Conservation (phyloP, 2,888 invertebrate genomes). For the Ectobius pallidus region DNA sequence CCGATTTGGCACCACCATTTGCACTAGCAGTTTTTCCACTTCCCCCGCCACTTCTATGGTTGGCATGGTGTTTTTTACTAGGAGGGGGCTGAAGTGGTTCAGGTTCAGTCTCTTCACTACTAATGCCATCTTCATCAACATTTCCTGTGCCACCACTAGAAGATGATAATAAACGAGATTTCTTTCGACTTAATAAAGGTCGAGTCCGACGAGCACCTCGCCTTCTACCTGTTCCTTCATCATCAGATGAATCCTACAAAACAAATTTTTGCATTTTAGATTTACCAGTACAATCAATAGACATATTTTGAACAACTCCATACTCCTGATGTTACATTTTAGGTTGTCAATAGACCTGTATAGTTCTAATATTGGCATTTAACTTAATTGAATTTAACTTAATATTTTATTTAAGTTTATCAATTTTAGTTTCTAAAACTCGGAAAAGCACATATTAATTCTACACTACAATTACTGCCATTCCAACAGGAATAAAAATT, state of each 20-base stretch:
- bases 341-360: no score
- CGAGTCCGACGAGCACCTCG: constrained; percentile 31
- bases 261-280: neutral
- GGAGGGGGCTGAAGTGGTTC: constrained; percentile 4
- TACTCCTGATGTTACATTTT: no score
- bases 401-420: no score
- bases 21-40: constrained; percentile 8
- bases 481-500: no score
- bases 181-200: constrained; percentile 35
- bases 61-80: constrained; percentile 18
- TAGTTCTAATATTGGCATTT: no score
- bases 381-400: no score
- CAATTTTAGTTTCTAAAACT: no score
- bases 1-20: neutral
- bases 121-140: constrained; percentile 27
- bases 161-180: constrained; percentile 21
- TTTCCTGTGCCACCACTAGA: neutral
- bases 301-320: no score
- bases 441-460: no score
- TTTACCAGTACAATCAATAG: no score
- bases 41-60: constrained; percentile 1
- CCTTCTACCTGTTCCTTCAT: constrained; percentile 31
- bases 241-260: constrained; percentile 40
- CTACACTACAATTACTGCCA: no score
- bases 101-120: constrained; percentile 1